phyloP scores from a whole-genome alignment of 2,888 invertebrate genomes.

The Balanococcus diminutus region DNA sequence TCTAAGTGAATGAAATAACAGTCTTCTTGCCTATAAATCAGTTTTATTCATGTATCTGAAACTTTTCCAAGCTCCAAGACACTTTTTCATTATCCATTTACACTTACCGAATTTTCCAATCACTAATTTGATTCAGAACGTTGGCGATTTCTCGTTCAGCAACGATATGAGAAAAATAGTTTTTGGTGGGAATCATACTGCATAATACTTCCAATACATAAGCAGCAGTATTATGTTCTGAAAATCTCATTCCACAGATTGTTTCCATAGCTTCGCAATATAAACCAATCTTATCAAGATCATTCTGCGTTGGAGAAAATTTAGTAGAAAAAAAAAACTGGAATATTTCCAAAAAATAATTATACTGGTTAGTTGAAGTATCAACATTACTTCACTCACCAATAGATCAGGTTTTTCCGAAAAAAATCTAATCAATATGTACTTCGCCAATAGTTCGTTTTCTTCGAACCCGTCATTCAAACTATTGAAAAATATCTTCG shows the following conservation, averaged over 20 bases:
- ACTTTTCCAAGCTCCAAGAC: background rate
- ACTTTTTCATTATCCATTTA: too few species aligned
- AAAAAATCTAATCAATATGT: constrained; percentile 63
- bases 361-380: too few species aligned
- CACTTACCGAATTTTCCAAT: background rate
- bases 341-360: background rate
- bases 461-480: constrained; percentile 79
- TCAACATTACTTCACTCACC: background rate
- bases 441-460: constrained; percentile 73
- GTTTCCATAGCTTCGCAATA: constrained; percentile 59
- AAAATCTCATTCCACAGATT: constrained; percentile 74
- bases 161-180: constrained; percentile 30
- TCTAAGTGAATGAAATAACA: background rate
- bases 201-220: constrained; percentile 67
- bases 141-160: background rate
- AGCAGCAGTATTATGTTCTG: constrained; percentile 76
- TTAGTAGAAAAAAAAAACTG: background rate
- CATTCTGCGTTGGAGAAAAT: background rate
- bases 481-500: constrained; percentile 63
- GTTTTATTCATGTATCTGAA: background rate
- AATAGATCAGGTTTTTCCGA: background rate
- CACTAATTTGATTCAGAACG: background rate
- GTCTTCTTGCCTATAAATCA: background rate
- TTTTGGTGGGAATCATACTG: constrained; percentile 54
- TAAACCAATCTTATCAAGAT: background rate